phyloP scores from a whole-genome alignment of 2,113 vertebrate genomes.

The Eleginops maclovinus region DNA sequence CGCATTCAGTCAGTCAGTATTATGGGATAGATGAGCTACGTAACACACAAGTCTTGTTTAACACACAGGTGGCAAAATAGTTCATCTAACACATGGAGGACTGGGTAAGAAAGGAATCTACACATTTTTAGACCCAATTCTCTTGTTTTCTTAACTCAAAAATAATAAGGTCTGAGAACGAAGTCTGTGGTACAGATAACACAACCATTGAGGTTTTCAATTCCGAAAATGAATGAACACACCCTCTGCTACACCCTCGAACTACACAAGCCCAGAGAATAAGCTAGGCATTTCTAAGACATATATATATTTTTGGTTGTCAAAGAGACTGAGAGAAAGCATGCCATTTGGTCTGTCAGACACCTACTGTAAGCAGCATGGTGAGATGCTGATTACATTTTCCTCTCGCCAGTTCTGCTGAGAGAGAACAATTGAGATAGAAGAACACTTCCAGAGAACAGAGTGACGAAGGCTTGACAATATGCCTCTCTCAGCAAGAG shows the following conservation, averaged over 20 bases:
- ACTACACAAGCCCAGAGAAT: background rate
- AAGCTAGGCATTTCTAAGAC: constrained; percentile 12
- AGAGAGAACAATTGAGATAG: constrained; percentile 20
- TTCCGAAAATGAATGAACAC: constrained; percentile 16
- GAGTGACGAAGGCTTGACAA: background rate
- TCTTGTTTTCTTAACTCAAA: constrained; percentile 27
- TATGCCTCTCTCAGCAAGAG: background rate
- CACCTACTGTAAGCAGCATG: constrained; percentile 37
- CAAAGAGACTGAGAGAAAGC: constrained; percentile 12
- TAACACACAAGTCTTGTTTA: constrained; percentile 15
- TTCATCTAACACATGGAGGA: background rate
- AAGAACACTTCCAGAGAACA: constrained; percentile 7
- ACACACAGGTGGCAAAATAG: constrained; percentile 21
- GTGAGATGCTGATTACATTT: constrained; percentile 57
- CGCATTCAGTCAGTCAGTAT: background rate
- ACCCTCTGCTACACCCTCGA: constrained; percentile 4
- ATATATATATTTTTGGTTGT: constrained; percentile 20
- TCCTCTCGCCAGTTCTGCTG: constrained; percentile 1
- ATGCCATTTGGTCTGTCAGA: constrained; percentile 47
- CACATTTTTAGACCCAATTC: constrained; percentile 29
- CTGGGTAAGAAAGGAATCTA: constrained; percentile 28
- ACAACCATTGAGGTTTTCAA: constrained; percentile 16
- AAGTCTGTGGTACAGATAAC: background rate
- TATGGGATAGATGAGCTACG: background rate
- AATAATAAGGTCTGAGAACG: constrained; percentile 6